Conservation (phyloP, 1,140 invertebrate species). For the Chionoecetes opilio region DNA sequence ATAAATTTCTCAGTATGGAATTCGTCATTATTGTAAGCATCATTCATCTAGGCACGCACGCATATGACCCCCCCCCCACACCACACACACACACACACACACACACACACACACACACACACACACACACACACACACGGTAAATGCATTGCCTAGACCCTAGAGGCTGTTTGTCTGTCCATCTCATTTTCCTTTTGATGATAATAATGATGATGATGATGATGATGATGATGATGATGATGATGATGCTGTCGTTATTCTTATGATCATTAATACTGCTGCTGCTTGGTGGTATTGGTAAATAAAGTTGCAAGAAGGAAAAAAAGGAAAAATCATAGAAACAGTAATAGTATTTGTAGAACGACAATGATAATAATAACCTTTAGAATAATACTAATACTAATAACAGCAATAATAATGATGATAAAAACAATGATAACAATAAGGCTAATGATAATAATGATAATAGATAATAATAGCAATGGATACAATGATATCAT, state of each 20-base stretch:
- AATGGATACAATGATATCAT: too few species aligned
- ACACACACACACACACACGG: not conserved
- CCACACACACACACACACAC: conserved; percentile 25
- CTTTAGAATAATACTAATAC: not conserved
- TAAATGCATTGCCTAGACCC: not conserved
- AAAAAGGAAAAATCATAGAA: too few species aligned
- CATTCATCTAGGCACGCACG: not conserved
- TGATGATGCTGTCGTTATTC: not conserved
- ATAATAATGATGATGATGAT: not conserved
- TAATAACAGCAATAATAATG: not conserved
- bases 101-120: conserved; percentile 19
- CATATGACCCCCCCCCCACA: not conserved
- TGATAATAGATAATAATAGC: too few species aligned
- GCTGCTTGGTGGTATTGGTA: not conserved
- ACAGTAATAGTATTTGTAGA: not conserved
- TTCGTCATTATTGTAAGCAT: not conserved
- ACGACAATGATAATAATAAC: not conserved
- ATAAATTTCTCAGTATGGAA: too few species aligned
- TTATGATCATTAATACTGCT: not conserved
- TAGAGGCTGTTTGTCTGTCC: not conserved
- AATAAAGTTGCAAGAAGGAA: too few species aligned
- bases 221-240: not conserved
- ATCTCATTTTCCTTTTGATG: conserved; percentile 17
- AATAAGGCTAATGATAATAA: too few species aligned
- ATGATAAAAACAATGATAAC: not conserved